Conservation (phyloP, 1,140 invertebrate genomes). For the Drosophila funebris region DNA sequence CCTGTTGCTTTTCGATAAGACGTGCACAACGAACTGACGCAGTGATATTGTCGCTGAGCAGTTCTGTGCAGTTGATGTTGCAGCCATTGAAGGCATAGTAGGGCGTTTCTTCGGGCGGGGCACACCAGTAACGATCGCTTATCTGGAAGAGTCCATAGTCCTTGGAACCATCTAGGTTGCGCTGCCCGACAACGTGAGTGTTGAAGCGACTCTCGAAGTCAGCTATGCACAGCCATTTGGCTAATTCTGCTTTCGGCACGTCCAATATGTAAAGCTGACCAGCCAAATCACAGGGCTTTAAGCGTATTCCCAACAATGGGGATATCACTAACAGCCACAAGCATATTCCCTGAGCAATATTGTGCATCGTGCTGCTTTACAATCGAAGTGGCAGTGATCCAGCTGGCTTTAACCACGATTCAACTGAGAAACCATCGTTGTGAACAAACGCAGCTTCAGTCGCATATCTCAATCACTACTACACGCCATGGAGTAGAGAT, state of each 20-base stretch:
- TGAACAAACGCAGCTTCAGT: neutral
- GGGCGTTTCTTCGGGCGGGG: slow-evolving; percentile 52
- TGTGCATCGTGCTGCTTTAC: slow-evolving; percentile 10
- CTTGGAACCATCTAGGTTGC: slow-evolving; percentile 67
- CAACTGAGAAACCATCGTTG: slow-evolving; percentile 3
- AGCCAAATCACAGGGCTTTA: slow-evolving; percentile 86
- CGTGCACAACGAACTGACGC: slow-evolving; percentile 66
- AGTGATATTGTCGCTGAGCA: slow-evolving; percentile 76
- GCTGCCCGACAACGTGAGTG: slow-evolving; percentile 61
- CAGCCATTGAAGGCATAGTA: slow-evolving; percentile 71
- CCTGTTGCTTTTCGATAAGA: slow-evolving; percentile 82
- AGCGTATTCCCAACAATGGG: slow-evolving; percentile 30
- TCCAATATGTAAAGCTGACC: slow-evolving; percentile 69
- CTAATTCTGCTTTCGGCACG: slow-evolving; percentile 65
- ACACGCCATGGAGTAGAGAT: slow-evolving; percentile 25
- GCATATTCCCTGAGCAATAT: slow-evolving; percentile 20
- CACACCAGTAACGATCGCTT: slow-evolving; percentile 80
- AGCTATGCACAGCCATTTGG: slow-evolving; percentile 71
- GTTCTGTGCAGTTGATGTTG: slow-evolving; percentile 69
- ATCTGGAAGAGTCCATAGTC: slow-evolving; percentile 83
- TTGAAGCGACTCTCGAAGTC: slow-evolving; percentile 76
- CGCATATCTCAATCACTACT: neutral
- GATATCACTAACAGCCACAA: slow-evolving; percentile 11
- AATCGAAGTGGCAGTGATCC: slow-evolving; percentile 9
- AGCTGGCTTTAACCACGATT: slow-evolving; percentile 12